Base-by-base conservation (phyloP, 2,888 invertebrate genomes). In the Copidosoma aretas region DNA sequence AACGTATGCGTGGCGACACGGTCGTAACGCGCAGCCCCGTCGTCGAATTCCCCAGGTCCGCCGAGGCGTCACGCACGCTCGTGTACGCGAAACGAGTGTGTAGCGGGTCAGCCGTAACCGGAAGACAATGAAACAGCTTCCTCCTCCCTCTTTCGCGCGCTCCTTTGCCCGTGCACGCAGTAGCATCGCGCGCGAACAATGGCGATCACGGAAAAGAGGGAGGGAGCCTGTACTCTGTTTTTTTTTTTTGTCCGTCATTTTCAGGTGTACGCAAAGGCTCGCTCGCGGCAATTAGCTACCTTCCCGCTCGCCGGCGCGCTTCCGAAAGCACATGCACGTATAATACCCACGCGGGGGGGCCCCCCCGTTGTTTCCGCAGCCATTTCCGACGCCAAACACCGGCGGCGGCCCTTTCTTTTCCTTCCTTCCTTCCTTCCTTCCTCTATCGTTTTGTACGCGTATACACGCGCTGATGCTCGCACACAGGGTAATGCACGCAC, bases 371-470 rank as follows among this genome's bases (percentile, higher is more conserved):
- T 70, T 78, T 77, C 77, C 77, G 77, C 76, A 77, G 76, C 77
- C 80, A 81, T 81, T 82, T 83, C 82, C 83, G 82, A 75, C 72
- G 46, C 59, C 57, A 73, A 57, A 58, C 58, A 58, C 66, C 56
- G 59, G 51, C 56, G 59, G 51, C 39, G 22, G 25, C 56, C 58
- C 52, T 64, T 52, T 52, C 43, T 41, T 70, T 70, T 64, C 68
- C 74, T 72, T 71, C 71, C 71, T 70, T 64, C 68, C 74, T 72
- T 71, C 71, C 71, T 15, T 32, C 32, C 32, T 32, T 32, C 32
- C 32, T 32, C 32, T 32, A 32, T 32, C 32, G 32, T 32, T 32
- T 32, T 32, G 32, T 32, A n/a, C n/a, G n/a, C n/a, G n/a, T n/a
- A n/a, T n/a, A n/a, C 8, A 32, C 32, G 32, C 32, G 32, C 4